A percentile compares a stretch with the other conserved stretches of the same genome.
These are phyloP conservation scores for Pterobdella sp. DNA, from an alignment of 2,888 invertebrate genomes.

Conservation along the genomic window DNA sequence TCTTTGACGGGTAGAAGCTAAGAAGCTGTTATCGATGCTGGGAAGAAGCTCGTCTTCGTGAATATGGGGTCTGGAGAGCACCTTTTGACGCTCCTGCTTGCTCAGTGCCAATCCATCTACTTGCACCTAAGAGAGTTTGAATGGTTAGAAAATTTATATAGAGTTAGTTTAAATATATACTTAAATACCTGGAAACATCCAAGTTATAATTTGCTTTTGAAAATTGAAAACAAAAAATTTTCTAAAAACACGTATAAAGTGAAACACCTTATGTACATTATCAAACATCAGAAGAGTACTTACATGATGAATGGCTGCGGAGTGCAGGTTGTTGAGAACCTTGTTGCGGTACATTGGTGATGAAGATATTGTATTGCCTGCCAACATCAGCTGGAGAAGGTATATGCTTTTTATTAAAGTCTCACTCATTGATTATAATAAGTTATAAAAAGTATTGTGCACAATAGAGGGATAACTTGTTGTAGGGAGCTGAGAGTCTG, in stretches of 20 bases:
- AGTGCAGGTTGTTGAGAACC: not conserved
- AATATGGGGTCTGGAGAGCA: too few relatives aligned
- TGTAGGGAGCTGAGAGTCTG: not conserved
- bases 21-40: not conserved
- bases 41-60: too few relatives aligned
- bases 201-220: too few relatives aligned
- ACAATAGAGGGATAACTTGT: not conserved
- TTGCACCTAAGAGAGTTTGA: too few relatives aligned
- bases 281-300: not conserved
- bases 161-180: too few relatives aligned
- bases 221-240: not conserved
- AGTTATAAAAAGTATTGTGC: too few relatives aligned
- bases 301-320: not conserved
- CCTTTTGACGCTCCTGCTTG: not conserved
- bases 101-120: not conserved
- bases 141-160: too few relatives aligned
- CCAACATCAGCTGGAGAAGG: too few relatives aligned
- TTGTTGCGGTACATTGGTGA: not conserved
- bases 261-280: not conserved
- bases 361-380: constrained; percentile 1
- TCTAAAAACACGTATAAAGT: not conserved
- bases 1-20: not conserved
- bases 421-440: too few relatives aligned
- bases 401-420: too few relatives aligned
- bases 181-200: too few relatives aligned